Conservation (phyloP, 1,140 invertebrate genomes). For the Tetragonula clypearis region DNA sequence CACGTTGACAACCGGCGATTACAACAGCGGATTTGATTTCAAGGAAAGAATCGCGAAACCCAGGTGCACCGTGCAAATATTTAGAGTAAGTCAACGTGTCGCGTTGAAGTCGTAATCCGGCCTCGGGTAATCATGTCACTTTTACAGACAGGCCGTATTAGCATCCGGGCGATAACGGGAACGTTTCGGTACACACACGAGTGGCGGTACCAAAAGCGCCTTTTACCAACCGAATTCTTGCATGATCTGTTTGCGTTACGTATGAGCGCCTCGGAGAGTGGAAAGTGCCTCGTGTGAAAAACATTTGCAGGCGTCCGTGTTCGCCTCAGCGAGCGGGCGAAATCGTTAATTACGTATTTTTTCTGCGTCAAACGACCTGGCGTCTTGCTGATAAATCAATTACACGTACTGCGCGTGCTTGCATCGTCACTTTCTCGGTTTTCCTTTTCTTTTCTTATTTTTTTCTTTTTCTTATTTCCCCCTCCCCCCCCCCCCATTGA, state of each 20-base stretch:
- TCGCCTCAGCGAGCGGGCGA: no score
- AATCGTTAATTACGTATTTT: neutral
- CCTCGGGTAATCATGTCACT: constrained; percentile 24
- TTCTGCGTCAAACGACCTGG: neutral
- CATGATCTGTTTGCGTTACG: constrained; percentile 7
- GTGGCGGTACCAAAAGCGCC: no score
- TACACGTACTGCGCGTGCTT: neutral
- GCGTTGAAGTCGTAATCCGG: constrained; percentile 44
- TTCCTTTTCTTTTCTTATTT: no score
- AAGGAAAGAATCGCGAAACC: constrained; percentile 30
- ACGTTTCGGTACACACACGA: no score
- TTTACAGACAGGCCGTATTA: constrained; percentile 26
- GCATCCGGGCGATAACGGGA: constrained; percentile 30
- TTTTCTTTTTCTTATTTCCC: no score
- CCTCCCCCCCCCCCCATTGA: no score
- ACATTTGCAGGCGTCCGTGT: neutral
- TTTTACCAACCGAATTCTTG: constrained; percentile 8
- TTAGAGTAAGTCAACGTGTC: constrained; percentile 20
- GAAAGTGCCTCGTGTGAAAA: constrained; percentile 22
- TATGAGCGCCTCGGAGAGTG: neutral
- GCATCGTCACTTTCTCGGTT: neutral
- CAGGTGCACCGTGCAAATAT: constrained; percentile 49
- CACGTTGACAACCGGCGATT: neutral
- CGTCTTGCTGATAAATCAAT: neutral
- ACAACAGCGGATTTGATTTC: constrained; percentile 4